Evolutionary conservation across 1,140 invertebrate species (phyloP), one percentile per base, ranked within the genome.

Genomic region (Bombus huntii): DNA sequence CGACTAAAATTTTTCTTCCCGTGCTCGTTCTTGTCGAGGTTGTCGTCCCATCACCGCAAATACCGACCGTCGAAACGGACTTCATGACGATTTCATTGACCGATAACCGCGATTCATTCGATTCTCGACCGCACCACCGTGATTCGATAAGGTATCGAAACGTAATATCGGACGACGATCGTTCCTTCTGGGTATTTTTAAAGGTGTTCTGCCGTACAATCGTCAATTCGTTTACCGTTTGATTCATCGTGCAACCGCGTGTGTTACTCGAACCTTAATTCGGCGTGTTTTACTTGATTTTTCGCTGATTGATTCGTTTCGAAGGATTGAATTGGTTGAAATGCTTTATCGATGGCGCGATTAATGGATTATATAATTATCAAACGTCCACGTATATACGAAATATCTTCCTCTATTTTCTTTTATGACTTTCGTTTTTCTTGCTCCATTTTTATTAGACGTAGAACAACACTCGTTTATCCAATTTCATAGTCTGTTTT

Each of bases 61-160:
- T 83, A 73, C 68, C 82, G 81, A 86, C 57, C 78, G 73, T 82
- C 81, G 84, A 83, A 90, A 88, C 84, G 83, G 88, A 88, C 83
- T 90, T 88, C 89, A 88, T 90, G 90, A 88, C 89, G 88, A 89
- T 90, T 90, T 90, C 89, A 90, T 90, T 89, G 89, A 62, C 86
- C 89, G 81, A 90, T 90, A 90, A 90, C 89, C 89, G 86, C 89
- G 88, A 86, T 74, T 89, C 86, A 83, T 90, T 90, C 84, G 83
- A 90, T 83, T 77, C 75, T 57, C 77, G 62, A 90, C 89, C 89
- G 83, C 89, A 90, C 75, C 39, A 28, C 57, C 82, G 83, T 90
- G 89, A 90, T 88, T 90, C 86, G 88, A 89, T 90, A 90, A 90
- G 88, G 80, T 87, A 85, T 86, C 66, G 70, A 86, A 85, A 85